Percentiles rank a stretch among this genome's conserved stretches.
Conservation (phyloP, 2,797 vertebrate genomes). For the Mareca penelope region DNA sequence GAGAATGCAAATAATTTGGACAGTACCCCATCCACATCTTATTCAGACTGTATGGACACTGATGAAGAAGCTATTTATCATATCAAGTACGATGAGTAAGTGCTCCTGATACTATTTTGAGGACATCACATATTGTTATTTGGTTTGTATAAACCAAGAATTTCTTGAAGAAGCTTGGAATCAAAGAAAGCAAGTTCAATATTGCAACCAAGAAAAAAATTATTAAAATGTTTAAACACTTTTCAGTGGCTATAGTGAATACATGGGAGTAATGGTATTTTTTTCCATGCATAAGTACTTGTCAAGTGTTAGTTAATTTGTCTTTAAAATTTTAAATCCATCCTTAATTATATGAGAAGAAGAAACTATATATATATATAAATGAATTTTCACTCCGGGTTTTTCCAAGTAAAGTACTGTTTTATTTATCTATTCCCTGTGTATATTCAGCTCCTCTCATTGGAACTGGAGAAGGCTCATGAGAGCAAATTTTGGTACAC, state of each 20-base stretch:
- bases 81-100: slow-evolving; percentile 99
- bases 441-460: neutral
- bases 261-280: neutral
- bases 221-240: neutral
- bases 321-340: neutral
- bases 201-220: slow-evolving; percentile 52
- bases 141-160: slow-evolving; percentile 66
- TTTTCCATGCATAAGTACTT: neutral
- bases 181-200: slow-evolving; percentile 59
- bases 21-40: slow-evolving; percentile 90
- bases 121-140: slow-evolving; percentile 65
- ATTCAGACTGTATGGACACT: slow-evolving; percentile 85
- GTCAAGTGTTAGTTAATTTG: neutral
- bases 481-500: neutral
- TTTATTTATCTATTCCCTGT: neutral
- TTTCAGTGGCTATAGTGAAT: slow-evolving; percentile 26
- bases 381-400: neutral
- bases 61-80: slow-evolving; percentile 91
- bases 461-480: neutral
- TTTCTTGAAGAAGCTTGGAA: slow-evolving; percentile 50
- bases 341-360: neutral
- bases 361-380: neutral
- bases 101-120: slow-evolving; percentile 79
- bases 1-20: slow-evolving; percentile 85
- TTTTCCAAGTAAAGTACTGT: neutral